Base-by-base conservation (phyloP, 2,797 vertebrate species). In the Cuculus canorus region DNA sequence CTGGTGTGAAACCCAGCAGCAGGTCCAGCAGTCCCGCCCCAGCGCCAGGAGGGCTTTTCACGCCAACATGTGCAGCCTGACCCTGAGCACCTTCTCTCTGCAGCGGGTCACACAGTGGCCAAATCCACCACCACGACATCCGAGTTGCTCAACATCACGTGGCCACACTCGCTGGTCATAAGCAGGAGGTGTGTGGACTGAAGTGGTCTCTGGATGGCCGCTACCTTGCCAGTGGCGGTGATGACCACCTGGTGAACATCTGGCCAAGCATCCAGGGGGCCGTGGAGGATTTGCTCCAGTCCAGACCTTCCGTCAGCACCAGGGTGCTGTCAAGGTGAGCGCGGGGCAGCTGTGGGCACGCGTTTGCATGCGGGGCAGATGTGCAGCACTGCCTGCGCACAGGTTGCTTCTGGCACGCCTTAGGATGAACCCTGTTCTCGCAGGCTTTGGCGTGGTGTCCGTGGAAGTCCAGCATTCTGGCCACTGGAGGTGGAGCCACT, bases 101-200 rank as follows among this genome's bases (percentile, higher is more conserved):
- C 92, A 99, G 99, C 79, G 99, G 99, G 22, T 98, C 99, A n/a
- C 98, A 99, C 71, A 99, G 98, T 11, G 99, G 99, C 50, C 98
- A 99, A 64, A 99, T 99, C 87, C 99, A 99, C 92, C 99, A 99
- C 92, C 99, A 99, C 14, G 99, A 99, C 47, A 99, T 99, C 53
- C 96, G 99, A 86, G 98, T 99, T 86, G 98, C 99, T 45, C 97
- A 99, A 22, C 99, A 99, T 95, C 99, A 99, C 8, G 98, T 99
- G 61, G 96, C 86, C 68, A 99, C 99, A 0, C 97, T 99, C 35
- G 83, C 95, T 52, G 98, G 98, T 39, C 99, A 99, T 91, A 98
- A 98, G 0, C 99, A 99, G 91, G 99, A 99, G 95, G 99, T 99
- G 59, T 99, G 99, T 65, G 99, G 99, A 23, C 98, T 99, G 47